Conservation (phyloP, 2,113 vertebrate species). For the Nematolebias whitei region DNA sequence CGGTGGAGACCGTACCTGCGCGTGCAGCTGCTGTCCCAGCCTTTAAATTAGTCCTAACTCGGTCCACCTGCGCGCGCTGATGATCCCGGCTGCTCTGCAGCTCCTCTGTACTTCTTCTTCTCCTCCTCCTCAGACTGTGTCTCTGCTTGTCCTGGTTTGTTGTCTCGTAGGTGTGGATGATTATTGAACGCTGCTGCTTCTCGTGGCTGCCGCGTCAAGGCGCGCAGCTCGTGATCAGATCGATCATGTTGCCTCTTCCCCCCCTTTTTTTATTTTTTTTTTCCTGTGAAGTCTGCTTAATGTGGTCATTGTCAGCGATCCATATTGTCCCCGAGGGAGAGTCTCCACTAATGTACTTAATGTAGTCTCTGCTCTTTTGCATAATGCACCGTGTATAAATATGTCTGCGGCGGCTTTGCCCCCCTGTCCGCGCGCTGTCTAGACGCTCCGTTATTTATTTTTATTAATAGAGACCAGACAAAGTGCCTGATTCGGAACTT, state of each 20-base stretch:
- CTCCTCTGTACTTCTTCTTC: slow-evolving; percentile 7
- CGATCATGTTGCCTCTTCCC: slow-evolving; percentile 33
- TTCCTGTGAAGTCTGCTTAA: slow-evolving; percentile 29
- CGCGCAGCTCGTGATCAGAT: slow-evolving; percentile 69
- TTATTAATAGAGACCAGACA: slow-evolving; percentile 48
- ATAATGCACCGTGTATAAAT: slow-evolving; percentile 50
- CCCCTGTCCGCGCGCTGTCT: slow-evolving; percentile 54
- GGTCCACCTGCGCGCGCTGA: slow-evolving; percentile 63
- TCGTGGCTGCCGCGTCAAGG: slow-evolving; percentile 58
- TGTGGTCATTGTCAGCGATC: slow-evolving; percentile 46
- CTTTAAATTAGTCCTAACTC: slow-evolving; percentile 27
- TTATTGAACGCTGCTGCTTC: slow-evolving; percentile 61
- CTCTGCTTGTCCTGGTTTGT: slow-evolving; percentile 13
- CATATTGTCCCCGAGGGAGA: slow-evolving; percentile 12
- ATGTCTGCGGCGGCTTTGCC: slow-evolving; percentile 36
- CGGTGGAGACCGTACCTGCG: slow-evolving; percentile 1
- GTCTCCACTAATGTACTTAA: slow-evolving; percentile 44
- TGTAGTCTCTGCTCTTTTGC: slow-evolving; percentile 47
- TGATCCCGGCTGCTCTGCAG: slow-evolving; percentile 32
- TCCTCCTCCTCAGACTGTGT: not conserved
- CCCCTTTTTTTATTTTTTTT: slow-evolving; percentile 3
- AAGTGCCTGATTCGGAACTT: slow-evolving; percentile 58
- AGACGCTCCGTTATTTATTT: too few relatives aligned
- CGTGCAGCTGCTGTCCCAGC: not conserved
- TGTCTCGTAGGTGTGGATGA: slow-evolving; percentile 49